Base-by-base conservation (phyloP, 1,140 invertebrate genomes). In the Aporrectodea caliginosa region DNA sequence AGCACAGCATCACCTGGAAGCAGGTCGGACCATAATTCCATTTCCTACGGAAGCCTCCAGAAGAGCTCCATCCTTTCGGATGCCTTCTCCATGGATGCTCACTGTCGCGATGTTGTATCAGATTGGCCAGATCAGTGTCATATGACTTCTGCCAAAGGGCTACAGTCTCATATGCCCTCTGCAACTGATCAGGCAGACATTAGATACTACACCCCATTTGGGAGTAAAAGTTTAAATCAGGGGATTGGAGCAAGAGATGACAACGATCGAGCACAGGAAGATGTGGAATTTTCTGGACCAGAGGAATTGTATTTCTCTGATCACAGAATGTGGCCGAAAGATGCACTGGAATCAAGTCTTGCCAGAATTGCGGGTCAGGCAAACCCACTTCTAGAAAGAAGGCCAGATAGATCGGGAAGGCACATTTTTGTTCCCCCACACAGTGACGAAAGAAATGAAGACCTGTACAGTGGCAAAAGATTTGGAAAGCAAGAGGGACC, bases 21-120 rank as follows among this genome's bases (percentile, higher is more conserved):
- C 2, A 35, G 43, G 43, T 76, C 75, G 31, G 75, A 76, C 43
- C 75, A 76, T 35, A 76, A 76, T 76, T 76, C 75, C 0, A 76
- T 35, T 1, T 76, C 75, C 1, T 76, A 76, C 31, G 75, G 75
- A 68, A 76, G 75, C 75, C 35, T 76, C n/a, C 75, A 76, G 31
- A 32, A 76, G 12, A 58, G 43, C 31, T 76, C 75, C 22, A 29
- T 35, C 35, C 31, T 76, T 16, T 76, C 75, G 1, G 75, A 76
- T 43, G 30, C 35, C 12, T 76, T 76, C 1, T 74, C 2, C 33
- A 34, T 58, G 43, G 43, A 58, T 58, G 6, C 43, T 12, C 22
- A 6, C 43, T 58, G 43, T 58, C 43, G 22, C 22, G 43, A 58
- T 22, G 6, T 58, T 6, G 43, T 22, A 58, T 12, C 6, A 12